Evolutionary conservation across 2,888 invertebrate genomes (phyloP), one percentile per base, ranked within the genome.

Genomic region (Caenorhabditis panamensis): DNA sequence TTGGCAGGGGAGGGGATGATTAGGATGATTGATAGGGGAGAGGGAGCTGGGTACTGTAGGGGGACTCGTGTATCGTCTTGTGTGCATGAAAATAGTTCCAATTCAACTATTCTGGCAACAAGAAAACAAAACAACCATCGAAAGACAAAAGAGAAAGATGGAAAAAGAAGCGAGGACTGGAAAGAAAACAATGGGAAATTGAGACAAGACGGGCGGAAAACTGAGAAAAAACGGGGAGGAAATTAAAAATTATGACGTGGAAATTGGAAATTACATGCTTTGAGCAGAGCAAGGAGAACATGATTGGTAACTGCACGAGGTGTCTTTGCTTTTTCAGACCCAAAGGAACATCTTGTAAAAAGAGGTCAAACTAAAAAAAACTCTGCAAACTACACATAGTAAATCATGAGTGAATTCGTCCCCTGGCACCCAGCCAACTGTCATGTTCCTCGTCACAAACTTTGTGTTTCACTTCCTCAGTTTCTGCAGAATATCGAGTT

Each of bases 241-340:
- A 66, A 56, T 44, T 56, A 54, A 56, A 66, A 41, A 66, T 66
- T 66, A 66, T 66, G 66, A 66, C 54, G 66, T 56, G 37, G 66
- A 49, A 62, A 62, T 47, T 5, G 47, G 18, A 47, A 47, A 47
- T 47, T 47, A 47, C 47, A 47, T 47, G 47, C 9, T 47, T 47
- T 47, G 47, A 9, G 8, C 11, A 11, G 18, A 18, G 5, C 18
- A 3, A 4, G 18, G 9, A 41, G 41, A 41, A 16, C 41, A 16
- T 11, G 41, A 5, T 6, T 4, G n/a, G n/a, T n/a, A n/a, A n/a
- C n/a, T n/a, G n/a, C n/a, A n/a, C n/a, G n/a, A n/a, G n/a, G n/a
- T n/a, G n/a, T n/a, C n/a, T n/a, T n/a, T n/a, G n/a, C n/a, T n/a
- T n/a, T n/a, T n/a, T n/a, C n/a, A n/a, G n/a, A n/a, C n/a, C n/a